Base-by-base conservation (phyloP, 2,888 invertebrate genomes). In the Athetis lepigone region DNA sequence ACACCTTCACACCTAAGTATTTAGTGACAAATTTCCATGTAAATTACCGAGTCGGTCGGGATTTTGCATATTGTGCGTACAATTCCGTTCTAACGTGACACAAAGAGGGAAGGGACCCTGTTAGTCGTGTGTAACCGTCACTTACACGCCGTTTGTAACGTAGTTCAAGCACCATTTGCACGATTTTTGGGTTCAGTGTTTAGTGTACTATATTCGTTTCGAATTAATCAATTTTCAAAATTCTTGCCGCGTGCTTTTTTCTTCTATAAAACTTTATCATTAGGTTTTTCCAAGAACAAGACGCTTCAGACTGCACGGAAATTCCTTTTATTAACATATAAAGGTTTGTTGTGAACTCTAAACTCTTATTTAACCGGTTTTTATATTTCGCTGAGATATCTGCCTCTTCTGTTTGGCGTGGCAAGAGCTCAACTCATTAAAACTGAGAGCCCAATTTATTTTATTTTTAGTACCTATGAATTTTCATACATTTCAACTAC, bases 381-480 rank as follows among this genome's bases (percentile, higher is more conserved):
- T 75, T 65, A 62, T 78, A 50, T 69, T 46, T 42, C 52, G 33
- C 29, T 21, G 59, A 75, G 70, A 59, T 65, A 42, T 47, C 42
- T 55, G 57, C 60, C 65, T 59, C 70, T 75, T 79, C 47, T 65
- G 60, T 59, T 57, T 64, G 56, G 52, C 61, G 61, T 42, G 46
- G 72, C 42, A 63, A 71, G 63, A 57, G 61, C 58, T 45, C 36
- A 19, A 57, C 79, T 79, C 72, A 76, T 77, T 79, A 75, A 68
- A 75, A 76, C 50, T 18, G 60, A 76, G 79, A 58, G 29, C 72
- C 77, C 79, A 79, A 79, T 79, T 77, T 71, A 71, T 71, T 75
- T 76, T 60, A 79, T 64, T 71, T 75, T 76, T 61, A 52, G 63
- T 58, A n/a, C n/a, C n/a, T n/a, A 21, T 27, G n/a, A 47, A 29